phyloP scores from a whole-genome alignment of 2,888 invertebrate genomes.

The Xestia ashworthii region DNA sequence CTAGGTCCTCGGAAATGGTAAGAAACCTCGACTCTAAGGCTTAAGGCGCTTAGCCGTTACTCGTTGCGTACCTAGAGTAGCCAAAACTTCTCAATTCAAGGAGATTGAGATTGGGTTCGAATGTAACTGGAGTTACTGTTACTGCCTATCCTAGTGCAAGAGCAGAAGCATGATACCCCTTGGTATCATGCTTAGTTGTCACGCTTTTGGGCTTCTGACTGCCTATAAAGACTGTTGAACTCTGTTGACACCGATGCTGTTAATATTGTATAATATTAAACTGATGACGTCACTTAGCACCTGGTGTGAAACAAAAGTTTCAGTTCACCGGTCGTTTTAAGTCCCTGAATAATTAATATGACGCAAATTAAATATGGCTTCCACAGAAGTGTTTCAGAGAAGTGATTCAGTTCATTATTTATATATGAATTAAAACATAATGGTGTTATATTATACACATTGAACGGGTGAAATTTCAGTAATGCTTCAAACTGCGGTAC shows the following conservation, averaged over 20 bases:
- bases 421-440: not conserved
- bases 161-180: not conserved
- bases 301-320: conserved; percentile 31
- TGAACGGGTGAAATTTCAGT: not conserved
- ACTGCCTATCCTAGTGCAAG: not conserved
- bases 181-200: not conserved
- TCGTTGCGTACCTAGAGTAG: not conserved
- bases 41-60: not conserved
- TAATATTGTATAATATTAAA: conserved; percentile 23
- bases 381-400: not conserved
- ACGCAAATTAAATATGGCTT: conserved; percentile 40
- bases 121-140: not conserved
- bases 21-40: not conserved
- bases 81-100: not conserved
- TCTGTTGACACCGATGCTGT: not conserved
- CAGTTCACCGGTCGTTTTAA: conserved; percentile 27
- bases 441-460: not conserved
- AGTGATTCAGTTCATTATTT: not conserved
- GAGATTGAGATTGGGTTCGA: not conserved
- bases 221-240: not conserved
- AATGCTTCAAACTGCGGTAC: not conserved
- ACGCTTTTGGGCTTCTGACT: not conserved
- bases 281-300: conserved; percentile 39
- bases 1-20: not conserved
- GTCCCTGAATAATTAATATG: conserved; percentile 47